phyloP scores from a whole-genome alignment of 2,113 vertebrate genomes.

The Echinops telfairi region DNA sequence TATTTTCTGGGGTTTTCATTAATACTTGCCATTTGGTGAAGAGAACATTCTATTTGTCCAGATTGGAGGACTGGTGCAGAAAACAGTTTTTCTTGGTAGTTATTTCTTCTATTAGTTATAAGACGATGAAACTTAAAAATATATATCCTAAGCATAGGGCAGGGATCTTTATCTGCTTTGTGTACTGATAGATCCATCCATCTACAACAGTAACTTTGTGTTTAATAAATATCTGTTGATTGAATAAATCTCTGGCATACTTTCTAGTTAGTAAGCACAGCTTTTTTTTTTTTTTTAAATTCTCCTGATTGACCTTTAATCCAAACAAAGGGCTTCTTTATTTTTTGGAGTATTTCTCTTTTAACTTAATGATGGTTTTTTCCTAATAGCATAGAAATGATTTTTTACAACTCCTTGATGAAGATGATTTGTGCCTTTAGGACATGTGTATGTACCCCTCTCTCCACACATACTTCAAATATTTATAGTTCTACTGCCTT shows the following conservation, averaged over 20 bases:
- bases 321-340: background rate
- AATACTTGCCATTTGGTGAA: slow-evolving; percentile 66
- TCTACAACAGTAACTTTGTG: background rate
- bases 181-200: background rate
- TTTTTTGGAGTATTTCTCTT: slow-evolving; percentile 27
- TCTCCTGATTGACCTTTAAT: background rate
- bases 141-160: background rate
- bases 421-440: background rate
- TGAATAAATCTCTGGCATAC: background rate
- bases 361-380: slow-evolving; percentile 36
- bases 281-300: background rate
- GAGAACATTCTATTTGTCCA: slow-evolving; percentile 68
- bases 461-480: background rate
- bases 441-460: background rate
- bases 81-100: slow-evolving; percentile 57
- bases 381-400: background rate
- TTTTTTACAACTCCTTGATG: slow-evolving; percentile 27
- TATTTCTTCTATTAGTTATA: slow-evolving; percentile 59
- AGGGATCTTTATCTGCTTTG: slow-evolving; percentile 3
- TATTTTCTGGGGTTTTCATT: slow-evolving; percentile 53
- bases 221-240: slow-evolving; percentile 15
- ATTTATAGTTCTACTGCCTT: background rate
- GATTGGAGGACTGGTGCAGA: slow-evolving; percentile 55
- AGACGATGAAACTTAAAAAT: slow-evolving; percentile 46
- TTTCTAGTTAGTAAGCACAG: background rate